phyloP scores from a whole-genome alignment of 1,140 invertebrate genomes.

The Drosophila seguyi region DNA sequence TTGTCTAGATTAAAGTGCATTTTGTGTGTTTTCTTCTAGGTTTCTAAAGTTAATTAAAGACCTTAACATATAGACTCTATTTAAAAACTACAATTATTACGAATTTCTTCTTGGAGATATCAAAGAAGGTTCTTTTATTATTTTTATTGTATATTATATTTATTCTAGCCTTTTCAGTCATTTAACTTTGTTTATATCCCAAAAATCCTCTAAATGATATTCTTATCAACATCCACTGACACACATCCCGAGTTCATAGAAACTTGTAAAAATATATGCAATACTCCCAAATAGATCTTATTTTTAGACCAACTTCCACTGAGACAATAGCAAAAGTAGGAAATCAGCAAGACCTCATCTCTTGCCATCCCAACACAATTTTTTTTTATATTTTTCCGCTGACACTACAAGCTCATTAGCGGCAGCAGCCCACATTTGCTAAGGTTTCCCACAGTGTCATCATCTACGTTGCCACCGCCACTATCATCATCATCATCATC shows the following conservation, averaged over 20 bases:
- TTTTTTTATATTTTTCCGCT: slow-evolving; percentile 42
- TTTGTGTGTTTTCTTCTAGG: not conserved
- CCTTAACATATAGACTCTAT: not conserved
- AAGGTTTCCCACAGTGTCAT: slow-evolving; percentile 82
- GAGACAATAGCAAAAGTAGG: slow-evolving; percentile 2
- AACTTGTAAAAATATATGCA: not conserved
- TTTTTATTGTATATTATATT: no score
- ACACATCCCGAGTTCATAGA: not conserved
- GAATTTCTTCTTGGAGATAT: not conserved
- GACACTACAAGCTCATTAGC: slow-evolving; percentile 77
- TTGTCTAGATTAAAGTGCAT: not conserved
- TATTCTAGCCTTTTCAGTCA: accelerated
- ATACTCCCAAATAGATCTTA: not conserved
- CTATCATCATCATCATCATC: slow-evolving; percentile 39
- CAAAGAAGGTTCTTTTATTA: no score
- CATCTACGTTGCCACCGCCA: slow-evolving; percentile 21
- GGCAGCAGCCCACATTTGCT: slow-evolving; percentile 73
- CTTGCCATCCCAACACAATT: slow-evolving; percentile 4
- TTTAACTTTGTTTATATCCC: not conserved
- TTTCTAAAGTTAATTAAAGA: not conserved
- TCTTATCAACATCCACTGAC: not conserved
- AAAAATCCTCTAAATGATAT: not conserved
- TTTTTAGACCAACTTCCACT: slow-evolving; percentile 8
- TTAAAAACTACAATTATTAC: no score
- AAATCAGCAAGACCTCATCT: slow-evolving; percentile 2